These are phyloP conservation scores for Lomographa bimaculata DNA, from an alignment of 2,888 invertebrate genomes.

Conservation along the genomic window DNA sequence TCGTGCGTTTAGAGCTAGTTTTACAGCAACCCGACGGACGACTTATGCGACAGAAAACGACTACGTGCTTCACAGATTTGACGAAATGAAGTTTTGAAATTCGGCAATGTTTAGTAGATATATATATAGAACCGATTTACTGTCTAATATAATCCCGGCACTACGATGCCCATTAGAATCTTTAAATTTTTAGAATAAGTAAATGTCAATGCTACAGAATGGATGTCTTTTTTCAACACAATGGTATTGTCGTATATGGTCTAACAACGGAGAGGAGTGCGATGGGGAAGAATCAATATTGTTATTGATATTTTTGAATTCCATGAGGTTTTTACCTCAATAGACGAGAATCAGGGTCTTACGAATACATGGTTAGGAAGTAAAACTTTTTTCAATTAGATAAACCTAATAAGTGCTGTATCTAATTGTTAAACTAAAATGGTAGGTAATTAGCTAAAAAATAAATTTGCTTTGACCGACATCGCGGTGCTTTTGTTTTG, in stretches of 20 bases:
- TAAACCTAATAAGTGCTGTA: slow-evolving; percentile 44
- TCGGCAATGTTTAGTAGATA: slow-evolving; percentile 12
- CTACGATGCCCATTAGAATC: slow-evolving; percentile 1
- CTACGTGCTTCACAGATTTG: neutral
- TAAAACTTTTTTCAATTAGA: slow-evolving; percentile 59
- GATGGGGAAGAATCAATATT: slow-evolving; percentile 9
- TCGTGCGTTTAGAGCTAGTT: neutral
- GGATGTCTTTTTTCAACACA: slow-evolving; percentile 27
- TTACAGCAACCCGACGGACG: slow-evolving; percentile 1
- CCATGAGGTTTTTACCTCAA: slow-evolving; percentile 42
- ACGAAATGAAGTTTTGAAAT: slow-evolving; percentile 3
- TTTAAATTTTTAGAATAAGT: slow-evolving; percentile 11
- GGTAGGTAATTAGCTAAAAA: slow-evolving; percentile 46
- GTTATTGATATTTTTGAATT: slow-evolving; percentile 18
- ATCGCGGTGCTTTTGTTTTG: slow-evolving; percentile 4
- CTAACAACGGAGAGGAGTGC: slow-evolving; percentile 15
- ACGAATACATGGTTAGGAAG: slow-evolving; percentile 59
- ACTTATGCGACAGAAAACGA: neutral
- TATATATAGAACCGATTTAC: slow-evolving; percentile 6
- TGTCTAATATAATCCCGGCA: slow-evolving; percentile 4
- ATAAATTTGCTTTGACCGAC: slow-evolving; percentile 21
- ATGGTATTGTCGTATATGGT: slow-evolving; percentile 15
- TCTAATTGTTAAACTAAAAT: slow-evolving; percentile 39
- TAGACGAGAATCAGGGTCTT: slow-evolving; percentile 71
- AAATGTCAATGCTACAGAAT: slow-evolving; percentile 16